Evolutionary conservation across 2,797 vertebrate genomes (phyloP).

Genomic region (Coracias cyanogaster): DNA sequence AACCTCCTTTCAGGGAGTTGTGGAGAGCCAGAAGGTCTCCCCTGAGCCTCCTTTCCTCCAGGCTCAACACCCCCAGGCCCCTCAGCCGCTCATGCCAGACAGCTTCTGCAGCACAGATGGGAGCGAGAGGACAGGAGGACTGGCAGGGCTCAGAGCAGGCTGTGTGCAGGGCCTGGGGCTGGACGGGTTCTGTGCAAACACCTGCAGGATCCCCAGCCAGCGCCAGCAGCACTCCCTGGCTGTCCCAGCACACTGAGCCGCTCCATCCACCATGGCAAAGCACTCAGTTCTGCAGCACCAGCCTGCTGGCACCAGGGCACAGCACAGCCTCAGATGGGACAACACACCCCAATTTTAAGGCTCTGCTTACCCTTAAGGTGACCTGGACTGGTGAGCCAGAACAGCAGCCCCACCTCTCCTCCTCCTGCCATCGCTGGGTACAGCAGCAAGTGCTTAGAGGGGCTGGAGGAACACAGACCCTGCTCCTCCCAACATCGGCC

Average conservation of each 20-base stretch:
- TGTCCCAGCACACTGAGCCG: background rate
- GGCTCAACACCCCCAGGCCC: background rate
- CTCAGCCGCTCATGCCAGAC: background rate
- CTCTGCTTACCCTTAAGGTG: background rate
- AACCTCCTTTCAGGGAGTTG: background rate
- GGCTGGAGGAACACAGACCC: rapidly evolving
- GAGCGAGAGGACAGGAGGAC: background rate
- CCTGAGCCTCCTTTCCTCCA: background rate
- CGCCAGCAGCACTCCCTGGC: rapidly evolving
- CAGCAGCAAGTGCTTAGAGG: rapidly evolving
- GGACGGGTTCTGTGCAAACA: background rate
- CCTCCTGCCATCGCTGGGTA: rapidly evolving
- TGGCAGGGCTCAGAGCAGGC: background rate
- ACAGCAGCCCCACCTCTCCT: background rate
- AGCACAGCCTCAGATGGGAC: rapidly evolving
- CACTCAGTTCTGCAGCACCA: background rate
- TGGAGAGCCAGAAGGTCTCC: background rate
- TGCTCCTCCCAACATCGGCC: background rate
- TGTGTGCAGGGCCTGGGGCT: background rate
- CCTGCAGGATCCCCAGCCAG: background rate
- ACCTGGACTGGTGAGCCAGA: background rate
- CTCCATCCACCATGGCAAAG: background rate
- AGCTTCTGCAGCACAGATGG: background rate
- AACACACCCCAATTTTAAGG: rapidly evolving
- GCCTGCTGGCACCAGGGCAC: background rate